These are phyloP conservation scores for Progne subis DNA, from an alignment of 2,113 vertebrate genomes.

Conservation along the genomic window DNA sequence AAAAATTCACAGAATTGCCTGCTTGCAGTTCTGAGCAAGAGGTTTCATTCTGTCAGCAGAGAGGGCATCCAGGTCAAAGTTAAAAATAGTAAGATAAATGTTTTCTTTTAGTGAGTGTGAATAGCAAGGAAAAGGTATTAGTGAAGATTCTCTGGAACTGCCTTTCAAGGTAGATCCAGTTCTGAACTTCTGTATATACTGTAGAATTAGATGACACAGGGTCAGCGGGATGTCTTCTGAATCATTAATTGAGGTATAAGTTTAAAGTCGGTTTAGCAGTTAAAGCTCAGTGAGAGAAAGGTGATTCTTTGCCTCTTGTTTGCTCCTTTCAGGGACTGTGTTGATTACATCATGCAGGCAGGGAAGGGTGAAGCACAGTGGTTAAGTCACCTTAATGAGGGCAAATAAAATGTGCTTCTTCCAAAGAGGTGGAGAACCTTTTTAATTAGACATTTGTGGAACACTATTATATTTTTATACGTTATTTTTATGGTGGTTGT, in stretches of 20 bases:
- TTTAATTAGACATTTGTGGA: slow-evolving; percentile 70
- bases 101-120: not conserved
- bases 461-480: slow-evolving; percentile 63
- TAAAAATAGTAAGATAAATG: not conserved
- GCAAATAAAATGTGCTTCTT: slow-evolving; percentile 72
- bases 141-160: not conserved
- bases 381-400: slow-evolving; percentile 68
- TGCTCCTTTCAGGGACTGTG: not conserved
- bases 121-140: not conserved
- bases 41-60: not conserved
- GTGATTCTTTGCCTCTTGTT: not conserved
- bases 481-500: slow-evolving; percentile 54
- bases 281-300: not conserved
- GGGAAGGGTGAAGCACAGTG: slow-evolving; percentile 39
- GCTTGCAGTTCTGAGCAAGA: not conserved
- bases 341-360: slow-evolving; percentile 26
- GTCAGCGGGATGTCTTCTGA: not conserved
- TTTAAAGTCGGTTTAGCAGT: not conserved
- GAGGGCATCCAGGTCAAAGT: not conserved
- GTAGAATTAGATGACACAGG: not conserved
- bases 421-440: slow-evolving; percentile 51
- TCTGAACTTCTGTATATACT: not conserved
- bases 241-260: not conserved
- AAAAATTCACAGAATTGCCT: not conserved
- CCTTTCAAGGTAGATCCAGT: not conserved